phyloP scores from a whole-genome alignment of 2,888 invertebrate species.

The Erpobdella octoculata region DNA sequence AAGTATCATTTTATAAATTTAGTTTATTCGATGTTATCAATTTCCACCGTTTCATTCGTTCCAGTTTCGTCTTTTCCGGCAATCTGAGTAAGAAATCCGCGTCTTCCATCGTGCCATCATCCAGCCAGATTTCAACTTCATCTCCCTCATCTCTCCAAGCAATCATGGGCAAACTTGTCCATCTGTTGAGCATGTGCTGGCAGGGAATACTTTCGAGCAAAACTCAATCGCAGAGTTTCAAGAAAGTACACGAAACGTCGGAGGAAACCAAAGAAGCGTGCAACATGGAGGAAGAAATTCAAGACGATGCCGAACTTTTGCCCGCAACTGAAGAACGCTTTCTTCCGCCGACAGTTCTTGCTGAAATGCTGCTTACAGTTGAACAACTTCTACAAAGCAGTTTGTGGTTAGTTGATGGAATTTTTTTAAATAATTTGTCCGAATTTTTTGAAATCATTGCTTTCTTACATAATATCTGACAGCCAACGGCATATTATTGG shows the following conservation, averaged over 20 bases:
- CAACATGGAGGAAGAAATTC: background rate
- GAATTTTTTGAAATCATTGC: too few species aligned
- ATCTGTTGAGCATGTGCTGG: background rate
- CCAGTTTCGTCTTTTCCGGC: background rate
- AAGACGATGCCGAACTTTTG: too few species aligned
- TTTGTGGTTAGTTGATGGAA: background rate
- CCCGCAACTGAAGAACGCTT: background rate
- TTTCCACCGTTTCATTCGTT: background rate
- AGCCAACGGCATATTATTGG: too few species aligned
- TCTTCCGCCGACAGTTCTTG: background rate
- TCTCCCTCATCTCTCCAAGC: background rate
- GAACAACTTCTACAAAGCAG: background rate
- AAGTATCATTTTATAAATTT: background rate
- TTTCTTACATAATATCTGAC: too few species aligned
- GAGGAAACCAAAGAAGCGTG: too few species aligned
- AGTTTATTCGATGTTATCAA: background rate
- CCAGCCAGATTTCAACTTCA: background rate
- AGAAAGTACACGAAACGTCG: too few species aligned
- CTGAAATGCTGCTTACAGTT: background rate
- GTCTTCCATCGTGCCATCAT: background rate
- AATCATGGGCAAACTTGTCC: background rate
- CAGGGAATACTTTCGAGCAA: background rate
- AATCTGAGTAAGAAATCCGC: background rate
- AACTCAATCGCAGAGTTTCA: background rate
- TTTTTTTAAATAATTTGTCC: too few species aligned